These are phyloP conservation scores for Tachina fera DNA, from an alignment of 2,888 invertebrate genomes.

Conservation along the genomic window DNA sequence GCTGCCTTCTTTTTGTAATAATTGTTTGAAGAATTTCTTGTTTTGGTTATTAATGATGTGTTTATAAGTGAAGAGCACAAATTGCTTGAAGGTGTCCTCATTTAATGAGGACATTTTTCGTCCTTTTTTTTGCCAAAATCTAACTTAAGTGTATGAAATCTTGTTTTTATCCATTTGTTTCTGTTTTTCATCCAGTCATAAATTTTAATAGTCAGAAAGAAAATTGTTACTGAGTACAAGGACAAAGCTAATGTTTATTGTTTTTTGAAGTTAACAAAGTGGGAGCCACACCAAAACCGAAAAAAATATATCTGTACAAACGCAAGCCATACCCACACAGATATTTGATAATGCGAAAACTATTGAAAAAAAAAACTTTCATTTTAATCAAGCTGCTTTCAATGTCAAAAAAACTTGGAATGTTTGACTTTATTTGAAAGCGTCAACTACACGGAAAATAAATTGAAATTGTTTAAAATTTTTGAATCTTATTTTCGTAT, in stretches of 20 bases:
- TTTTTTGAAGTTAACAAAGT: constrained; percentile 43
- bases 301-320: background rate
- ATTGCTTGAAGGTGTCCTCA: constrained; percentile 9
- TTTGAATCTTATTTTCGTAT: too few relatives aligned
- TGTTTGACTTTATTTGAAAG: too few relatives aligned
- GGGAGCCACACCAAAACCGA: background rate
- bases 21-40: background rate
- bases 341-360: background rate
- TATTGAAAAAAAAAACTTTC: background rate
- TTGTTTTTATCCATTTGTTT: background rate
- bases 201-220: constrained; percentile 55
- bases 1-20: background rate
- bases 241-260: constrained; percentile 61
- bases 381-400: background rate
- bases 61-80: constrained; percentile 27
- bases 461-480: too few relatives aligned
- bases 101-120: background rate
- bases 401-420: too few relatives aligned
- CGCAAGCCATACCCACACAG: background rate
- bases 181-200: constrained; percentile 34
- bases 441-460: too few relatives aligned
- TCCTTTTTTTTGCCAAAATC: background rate
- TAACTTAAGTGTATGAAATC: background rate
- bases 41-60: constrained; percentile 3
- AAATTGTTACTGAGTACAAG: constrained; percentile 53